Evolutionary conservation across 2,797 vertebrate species (phyloP), one percentile per base, ranked within the genome.

Genomic region (Triplophysa bombifrons): DNA sequence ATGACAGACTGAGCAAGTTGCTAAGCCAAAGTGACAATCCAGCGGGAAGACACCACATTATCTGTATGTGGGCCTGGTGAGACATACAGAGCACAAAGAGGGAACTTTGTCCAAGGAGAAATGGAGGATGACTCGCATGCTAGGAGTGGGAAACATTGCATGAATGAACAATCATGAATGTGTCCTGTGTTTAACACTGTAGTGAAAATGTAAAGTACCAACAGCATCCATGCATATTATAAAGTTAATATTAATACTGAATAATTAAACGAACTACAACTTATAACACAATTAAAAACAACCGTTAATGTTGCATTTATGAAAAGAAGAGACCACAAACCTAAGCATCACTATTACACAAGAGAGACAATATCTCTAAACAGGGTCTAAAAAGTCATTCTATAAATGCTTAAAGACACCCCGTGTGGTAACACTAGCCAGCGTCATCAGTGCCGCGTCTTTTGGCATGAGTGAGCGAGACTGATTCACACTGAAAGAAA

Each of bases 11-110:
- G 8, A 60, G 41, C 55, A 60, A 34, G 65, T 77, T 34, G 25
- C 53, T 69, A 69, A 60, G 25, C 25, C 2, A 6, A 77, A 4
- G 65, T 22, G 41, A 60, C 56, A 69, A 22, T 27, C 38, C 64
- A 61, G 67, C 78, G 70, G 82, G 56, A 86, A 79, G 56, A 58
- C 65, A 87, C 76, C 85, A 86, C 82, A 76, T 41, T 72, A 16
- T 55, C 38, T 83, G 48, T 84, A 85, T 30, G 78, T 76, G 71
- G 80, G 75, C 51, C 72, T 60, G 16, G 44, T 65, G 38, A 65
- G 72, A 76, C 64, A 76, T 27, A 60, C 11, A 30, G 51, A 22
- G n/a, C 4, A 60, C 65, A 68, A 41, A 68, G 22, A 58, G 17
- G 30, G 41, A 60, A 66, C 53, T 77, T 77, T 69, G 55, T 51